These are phyloP conservation scores for Platichthys flesus DNA, from an alignment of 2,113 vertebrate genomes.

Conservation along the genomic window DNA sequence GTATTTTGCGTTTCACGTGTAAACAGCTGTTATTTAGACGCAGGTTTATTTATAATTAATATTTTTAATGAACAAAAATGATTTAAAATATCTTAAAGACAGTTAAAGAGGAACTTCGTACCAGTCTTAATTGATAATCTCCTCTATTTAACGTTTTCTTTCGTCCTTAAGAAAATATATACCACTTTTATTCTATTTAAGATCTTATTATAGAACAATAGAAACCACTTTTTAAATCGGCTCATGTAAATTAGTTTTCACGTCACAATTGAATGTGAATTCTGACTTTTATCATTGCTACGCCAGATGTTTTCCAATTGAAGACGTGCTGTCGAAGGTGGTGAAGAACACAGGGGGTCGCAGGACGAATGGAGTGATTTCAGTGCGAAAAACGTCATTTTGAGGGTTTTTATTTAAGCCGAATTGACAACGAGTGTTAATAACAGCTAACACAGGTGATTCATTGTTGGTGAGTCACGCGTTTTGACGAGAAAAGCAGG, in stretches of 20 bases:
- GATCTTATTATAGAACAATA: rapidly evolving
- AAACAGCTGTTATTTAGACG: too few relatives aligned
- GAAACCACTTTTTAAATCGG: not conserved
- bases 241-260: not conserved
- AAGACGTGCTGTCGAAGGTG: rapidly evolving
- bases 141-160: not conserved
- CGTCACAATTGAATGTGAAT: not conserved
- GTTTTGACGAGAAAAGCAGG: not conserved
- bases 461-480: not conserved
- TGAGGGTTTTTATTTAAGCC: not conserved
- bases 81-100: too few relatives aligned
- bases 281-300: too few relatives aligned
- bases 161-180: rapidly evolving
- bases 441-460: not conserved
- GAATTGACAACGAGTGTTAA: rapidly evolving
- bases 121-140: not conserved
- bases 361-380: not conserved
- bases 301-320: not conserved
- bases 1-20: not conserved
- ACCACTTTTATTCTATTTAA: rapidly evolving
- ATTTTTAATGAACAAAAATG: too few relatives aligned
- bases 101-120: not conserved
- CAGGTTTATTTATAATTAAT: too few relatives aligned
- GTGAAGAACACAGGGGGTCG: not conserved
- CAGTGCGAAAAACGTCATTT: rapidly evolving